Percentiles rank a stretch among this genome's conserved stretches.
Conservation (phyloP, 2,797 vertebrate genomes). For the Bradypodion ventrale region DNA sequence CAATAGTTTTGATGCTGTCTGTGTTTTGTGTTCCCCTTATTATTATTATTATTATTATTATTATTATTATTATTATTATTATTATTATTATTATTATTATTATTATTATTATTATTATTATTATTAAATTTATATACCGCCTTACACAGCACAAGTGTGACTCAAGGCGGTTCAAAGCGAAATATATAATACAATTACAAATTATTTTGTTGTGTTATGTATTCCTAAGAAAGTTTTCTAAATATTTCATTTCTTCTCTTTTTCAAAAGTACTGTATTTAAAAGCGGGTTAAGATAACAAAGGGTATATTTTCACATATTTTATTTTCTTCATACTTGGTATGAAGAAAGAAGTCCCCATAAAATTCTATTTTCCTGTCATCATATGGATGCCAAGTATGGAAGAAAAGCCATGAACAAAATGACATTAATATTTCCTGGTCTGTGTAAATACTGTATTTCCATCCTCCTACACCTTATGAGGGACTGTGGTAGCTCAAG, state of each 20-base stretch:
- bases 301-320: background rate
- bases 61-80: too few relatives aligned
- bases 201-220: slow-evolving; percentile 70
- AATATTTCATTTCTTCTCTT: slow-evolving; percentile 24
- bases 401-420: background rate
- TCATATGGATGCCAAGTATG: background rate
- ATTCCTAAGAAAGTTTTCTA: slow-evolving; percentile 56
- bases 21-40: slow-evolving; percentile 68
- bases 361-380: background rate
- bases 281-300: slow-evolving; percentile 2
- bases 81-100: too few relatives aligned
- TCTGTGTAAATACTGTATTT: background rate
- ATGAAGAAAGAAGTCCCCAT: background rate
- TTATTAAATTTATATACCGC: too few relatives aligned
- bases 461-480: too few relatives aligned
- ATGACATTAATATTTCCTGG: background rate
- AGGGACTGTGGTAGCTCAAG: too few relatives aligned
- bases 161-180: too few relatives aligned
- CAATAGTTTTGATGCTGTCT: slow-evolving; percentile 48
- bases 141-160: too few relatives aligned
- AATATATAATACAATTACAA: too few relatives aligned
- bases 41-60: too few relatives aligned
- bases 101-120: too few relatives aligned
- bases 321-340: background rate
- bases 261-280: slow-evolving; percentile 9